These are phyloP conservation scores for Acropternis orthonyx DNA, from an alignment of 2,797 vertebrate genomes.

Conservation along the genomic window DNA sequence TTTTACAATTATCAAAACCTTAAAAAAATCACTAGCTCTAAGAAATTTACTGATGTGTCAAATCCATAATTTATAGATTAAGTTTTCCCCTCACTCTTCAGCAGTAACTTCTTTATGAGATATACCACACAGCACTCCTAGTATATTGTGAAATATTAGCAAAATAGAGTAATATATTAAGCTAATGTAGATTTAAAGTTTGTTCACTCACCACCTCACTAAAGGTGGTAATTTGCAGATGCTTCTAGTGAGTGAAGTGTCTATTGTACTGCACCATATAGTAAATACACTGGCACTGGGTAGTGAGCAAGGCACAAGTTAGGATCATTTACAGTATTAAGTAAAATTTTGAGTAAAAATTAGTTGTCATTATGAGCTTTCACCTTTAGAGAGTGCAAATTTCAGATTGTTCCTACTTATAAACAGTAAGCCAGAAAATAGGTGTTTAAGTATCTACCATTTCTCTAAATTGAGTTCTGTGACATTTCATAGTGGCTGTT, in stretches of 20 bases:
- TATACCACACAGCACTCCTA: not conserved
- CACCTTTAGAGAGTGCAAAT: not conserved
- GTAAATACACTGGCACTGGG: not conserved
- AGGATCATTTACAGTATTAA: not conserved
- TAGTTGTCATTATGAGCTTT: not conserved
- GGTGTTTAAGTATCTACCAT: not conserved
- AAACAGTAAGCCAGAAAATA: not conserved
- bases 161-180: not conserved
- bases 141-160: not conserved
- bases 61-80: not conserved
- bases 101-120: not conserved
- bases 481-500: not conserved
- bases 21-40: not conserved
- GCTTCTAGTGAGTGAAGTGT: not conserved
- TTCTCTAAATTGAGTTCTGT: not conserved
- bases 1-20: not conserved
- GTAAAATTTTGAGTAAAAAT: not conserved
- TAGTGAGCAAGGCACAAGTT: not conserved
- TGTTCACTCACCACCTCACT: not conserved
- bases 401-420: not conserved
- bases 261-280: not conserved
- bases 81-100: not conserved
- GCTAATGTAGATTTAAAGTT: not conserved
- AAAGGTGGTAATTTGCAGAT: not conserved
- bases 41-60: not conserved